Conservation (phyloP, 2,113 vertebrate species). For the Leptobrachium leishanense region DNA sequence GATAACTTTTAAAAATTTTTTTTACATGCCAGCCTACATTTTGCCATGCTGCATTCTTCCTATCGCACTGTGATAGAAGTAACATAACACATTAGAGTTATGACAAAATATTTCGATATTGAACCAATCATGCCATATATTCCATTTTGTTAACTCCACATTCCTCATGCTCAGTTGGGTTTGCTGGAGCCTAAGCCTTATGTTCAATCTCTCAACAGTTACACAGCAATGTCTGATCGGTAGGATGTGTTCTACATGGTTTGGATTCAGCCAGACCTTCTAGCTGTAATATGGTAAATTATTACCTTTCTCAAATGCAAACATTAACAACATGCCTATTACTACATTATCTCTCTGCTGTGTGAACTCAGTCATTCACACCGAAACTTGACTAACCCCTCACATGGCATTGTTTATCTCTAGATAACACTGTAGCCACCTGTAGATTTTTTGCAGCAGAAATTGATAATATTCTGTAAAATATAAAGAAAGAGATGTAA, state of each 20-base stretch:
- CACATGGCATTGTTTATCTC: no score
- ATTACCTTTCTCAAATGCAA: conserved; percentile 32
- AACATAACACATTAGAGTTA: not conserved
- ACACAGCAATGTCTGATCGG: conserved; percentile 18
- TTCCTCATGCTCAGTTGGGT: conserved; percentile 24
- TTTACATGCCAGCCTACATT: no score
- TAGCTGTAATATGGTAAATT: conserved; percentile 29
- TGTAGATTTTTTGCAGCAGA: no score
- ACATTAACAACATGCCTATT: conserved; percentile 21
- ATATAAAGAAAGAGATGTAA: no score
- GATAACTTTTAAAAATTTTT: no score
- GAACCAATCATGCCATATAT: not conserved
- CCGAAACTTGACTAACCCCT: conserved; percentile 4
- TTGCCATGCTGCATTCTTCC: no score
- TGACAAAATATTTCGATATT: not conserved
- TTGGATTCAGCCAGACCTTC: conserved; percentile 25
- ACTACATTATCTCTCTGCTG: not conserved
- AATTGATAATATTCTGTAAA: no score
- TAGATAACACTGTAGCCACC: no score
- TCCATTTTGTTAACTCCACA: not conserved
- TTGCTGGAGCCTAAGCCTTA: conserved; percentile 4
- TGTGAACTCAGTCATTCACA: conserved; percentile 22
- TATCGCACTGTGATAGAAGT: no score
- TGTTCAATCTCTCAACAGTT: conserved; percentile 14
- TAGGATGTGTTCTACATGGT: conserved; percentile 14